Percentiles rank a stretch among this genome's conserved stretches.
phyloP scores from a whole-genome alignment of 2,113 vertebrate genomes.

The Poeciliopsis turrubarensis region DNA sequence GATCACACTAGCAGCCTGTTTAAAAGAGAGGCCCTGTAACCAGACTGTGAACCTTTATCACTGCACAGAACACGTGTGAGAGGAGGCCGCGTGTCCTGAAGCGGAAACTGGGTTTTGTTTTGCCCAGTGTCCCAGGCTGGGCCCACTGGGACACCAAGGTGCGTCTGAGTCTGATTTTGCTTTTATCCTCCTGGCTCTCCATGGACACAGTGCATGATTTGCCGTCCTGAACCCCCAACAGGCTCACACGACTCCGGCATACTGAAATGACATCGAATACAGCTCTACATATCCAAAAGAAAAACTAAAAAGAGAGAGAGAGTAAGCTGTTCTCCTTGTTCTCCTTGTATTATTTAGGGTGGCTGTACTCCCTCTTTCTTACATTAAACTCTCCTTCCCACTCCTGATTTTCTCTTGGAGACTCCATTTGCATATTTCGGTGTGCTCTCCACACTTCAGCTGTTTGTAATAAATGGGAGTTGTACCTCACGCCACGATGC shows the following conservation, averaged over 20 bases:
- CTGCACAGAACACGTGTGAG: slow-evolving; percentile 8
- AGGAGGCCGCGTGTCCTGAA: slow-evolving; percentile 13
- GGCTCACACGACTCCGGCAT: slow-evolving; percentile 14
- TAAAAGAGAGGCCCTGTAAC: neutral
- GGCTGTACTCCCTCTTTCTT: neutral
- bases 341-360: slow-evolving; percentile 3
- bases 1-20: neutral
- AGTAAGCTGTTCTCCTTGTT: neutral
- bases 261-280: slow-evolving; percentile 1
- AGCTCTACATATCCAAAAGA: neutral
- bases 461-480: slow-evolving; percentile 39
- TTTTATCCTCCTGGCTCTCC: slow-evolving; percentile 39
- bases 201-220: slow-evolving; percentile 29
- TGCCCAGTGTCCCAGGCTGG: slow-evolving; percentile 25
- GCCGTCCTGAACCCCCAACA: slow-evolving; percentile 26
- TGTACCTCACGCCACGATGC: slow-evolving; percentile 25
- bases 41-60: slow-evolving; percentile 19
- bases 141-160: slow-evolving; percentile 24
- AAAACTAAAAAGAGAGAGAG: neutral
- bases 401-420: neutral
- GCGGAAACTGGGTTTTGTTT: slow-evolving; percentile 27
- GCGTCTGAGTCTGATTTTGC: slow-evolving; percentile 58
- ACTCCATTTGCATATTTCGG: slow-evolving; percentile 18
- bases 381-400: neutral
- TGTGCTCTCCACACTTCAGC: slow-evolving; percentile 18